phyloP scores from a whole-genome alignment of 1,140 invertebrate species.

The Brachionus koreanus region DNA sequence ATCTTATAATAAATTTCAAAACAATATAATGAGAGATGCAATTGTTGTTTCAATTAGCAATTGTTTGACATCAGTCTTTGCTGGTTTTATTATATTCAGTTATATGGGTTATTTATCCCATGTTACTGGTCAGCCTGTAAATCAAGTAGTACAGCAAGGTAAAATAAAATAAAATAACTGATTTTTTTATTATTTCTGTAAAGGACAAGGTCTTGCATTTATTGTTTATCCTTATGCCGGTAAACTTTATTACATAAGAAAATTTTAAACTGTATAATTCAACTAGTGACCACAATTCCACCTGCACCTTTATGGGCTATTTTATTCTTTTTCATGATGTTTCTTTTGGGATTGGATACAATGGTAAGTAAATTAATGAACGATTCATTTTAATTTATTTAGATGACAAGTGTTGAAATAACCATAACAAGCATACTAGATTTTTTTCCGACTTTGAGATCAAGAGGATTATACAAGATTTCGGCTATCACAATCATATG shows the following conservation, averaged over 20 bases:
- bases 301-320: constrained; percentile 46
- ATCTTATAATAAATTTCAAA: constrained; percentile 41
- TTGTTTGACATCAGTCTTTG: constrained; percentile 31
- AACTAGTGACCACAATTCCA: constrained; percentile 45
- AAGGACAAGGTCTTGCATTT: constrained; percentile 46
- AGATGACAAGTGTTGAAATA: constrained; percentile 72
- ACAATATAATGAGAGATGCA: constrained; percentile 40
- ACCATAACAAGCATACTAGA: constrained; percentile 70
- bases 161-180: background rate
- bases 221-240: constrained; percentile 46
- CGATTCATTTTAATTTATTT: constrained; percentile 47
- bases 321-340: constrained; percentile 47
- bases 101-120: constrained; percentile 72
- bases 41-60: constrained; percentile 32
- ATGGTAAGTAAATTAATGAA: constrained; percentile 45
- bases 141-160: constrained; percentile 50
- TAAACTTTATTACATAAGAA: constrained; percentile 58
- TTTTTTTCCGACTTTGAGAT: constrained; percentile 62
- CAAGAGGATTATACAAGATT: constrained; percentile 54
- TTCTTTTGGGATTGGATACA: constrained; percentile 47
- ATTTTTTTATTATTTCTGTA: background rate
- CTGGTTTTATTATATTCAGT: constrained; percentile 87
- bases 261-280: constrained; percentile 52
- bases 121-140: constrained; percentile 51
- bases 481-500: constrained; percentile 64